A percentile compares a stretch with the other conserved stretches of the same genome.
Evolutionary conservation across 2,888 invertebrate genomes (phyloP).

Genomic region (Malthinus flaveolus): DNA sequence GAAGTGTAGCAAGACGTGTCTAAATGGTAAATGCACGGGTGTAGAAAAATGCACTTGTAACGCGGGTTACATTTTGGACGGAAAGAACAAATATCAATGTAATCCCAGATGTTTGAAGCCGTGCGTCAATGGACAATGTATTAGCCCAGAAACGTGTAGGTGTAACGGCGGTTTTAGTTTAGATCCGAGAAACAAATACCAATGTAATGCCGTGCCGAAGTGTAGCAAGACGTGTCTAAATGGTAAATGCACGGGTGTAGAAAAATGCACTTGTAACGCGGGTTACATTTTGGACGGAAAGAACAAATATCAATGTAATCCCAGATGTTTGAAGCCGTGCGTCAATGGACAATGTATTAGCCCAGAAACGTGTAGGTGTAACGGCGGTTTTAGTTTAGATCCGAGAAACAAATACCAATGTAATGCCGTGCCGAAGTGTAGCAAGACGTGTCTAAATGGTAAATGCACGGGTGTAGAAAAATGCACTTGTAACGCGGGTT

Average conservation of each 20-base stretch:
- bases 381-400: slow-evolving; percentile 33
- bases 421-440: slow-evolving; percentile 42
- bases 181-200: slow-evolving; percentile 15
- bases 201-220: slow-evolving; percentile 38
- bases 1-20: slow-evolving; percentile 13
- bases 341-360: slow-evolving; percentile 40
- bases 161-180: slow-evolving; percentile 34
- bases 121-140: slow-evolving; percentile 46
- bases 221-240: too few species aligned
- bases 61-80: slow-evolving; percentile 38
- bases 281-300: too few species aligned
- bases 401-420: slow-evolving; percentile 34
- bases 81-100: slow-evolving; percentile 14
- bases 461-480: slow-evolving; percentile 43
- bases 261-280: too few species aligned
- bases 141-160: slow-evolving; percentile 31
- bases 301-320: slow-evolving; percentile 25
- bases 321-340: slow-evolving; percentile 50
- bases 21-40: slow-evolving; percentile 40
- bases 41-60: slow-evolving; percentile 47
- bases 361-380: slow-evolving; percentile 33
- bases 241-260: too few species aligned
- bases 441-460: slow-evolving; percentile 43
- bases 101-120: slow-evolving; percentile 24
- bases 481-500: slow-evolving; percentile 46